These are phyloP conservation scores for Hoplodrina blanda DNA, from an alignment of 2,888 invertebrate genomes.

Conservation along the genomic window DNA sequence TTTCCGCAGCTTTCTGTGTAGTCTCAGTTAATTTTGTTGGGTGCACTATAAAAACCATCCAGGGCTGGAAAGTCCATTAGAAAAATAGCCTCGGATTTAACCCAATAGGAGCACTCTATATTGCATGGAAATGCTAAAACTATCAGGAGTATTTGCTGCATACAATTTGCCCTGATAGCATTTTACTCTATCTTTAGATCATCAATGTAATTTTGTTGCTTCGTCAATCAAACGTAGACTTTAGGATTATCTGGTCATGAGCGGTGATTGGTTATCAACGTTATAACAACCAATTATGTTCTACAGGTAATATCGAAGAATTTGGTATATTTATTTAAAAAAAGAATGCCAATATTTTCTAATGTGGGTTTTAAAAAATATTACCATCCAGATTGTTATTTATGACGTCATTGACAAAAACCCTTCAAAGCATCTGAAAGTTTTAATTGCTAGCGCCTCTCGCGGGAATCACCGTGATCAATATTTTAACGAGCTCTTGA, in stretches of 20 bases:
- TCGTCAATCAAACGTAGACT: not conserved
- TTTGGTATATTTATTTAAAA: no score
- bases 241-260: not conserved
- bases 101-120: conserved; percentile 43
- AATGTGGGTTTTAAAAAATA: not conserved
- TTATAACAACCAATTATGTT: not conserved
- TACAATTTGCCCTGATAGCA: not conserved
- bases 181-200: not conserved
- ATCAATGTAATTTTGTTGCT: conserved; percentile 12
- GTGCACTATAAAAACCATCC: conserved; percentile 45
- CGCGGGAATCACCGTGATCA: conserved; percentile 36
- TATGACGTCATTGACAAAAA: conserved; percentile 34
- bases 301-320: no score
- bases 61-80: conserved; percentile 43
- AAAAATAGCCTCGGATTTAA: conserved; percentile 45
- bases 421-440: conserved; percentile 40
- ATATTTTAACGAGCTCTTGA: conserved; percentile 53
- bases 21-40: conserved; percentile 43
- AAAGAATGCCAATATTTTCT: not conserved
- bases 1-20: conserved; percentile 43
- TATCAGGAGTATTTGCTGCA: conserved; percentile 26
- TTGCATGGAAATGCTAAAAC: conserved; percentile 28
- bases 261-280: not conserved
- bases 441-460: conserved; percentile 50
- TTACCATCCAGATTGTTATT: conserved; percentile 14